phyloP scores from a whole-genome alignment of 1,140 invertebrate species.

The Daktulosphaira vitifoliae region DNA sequence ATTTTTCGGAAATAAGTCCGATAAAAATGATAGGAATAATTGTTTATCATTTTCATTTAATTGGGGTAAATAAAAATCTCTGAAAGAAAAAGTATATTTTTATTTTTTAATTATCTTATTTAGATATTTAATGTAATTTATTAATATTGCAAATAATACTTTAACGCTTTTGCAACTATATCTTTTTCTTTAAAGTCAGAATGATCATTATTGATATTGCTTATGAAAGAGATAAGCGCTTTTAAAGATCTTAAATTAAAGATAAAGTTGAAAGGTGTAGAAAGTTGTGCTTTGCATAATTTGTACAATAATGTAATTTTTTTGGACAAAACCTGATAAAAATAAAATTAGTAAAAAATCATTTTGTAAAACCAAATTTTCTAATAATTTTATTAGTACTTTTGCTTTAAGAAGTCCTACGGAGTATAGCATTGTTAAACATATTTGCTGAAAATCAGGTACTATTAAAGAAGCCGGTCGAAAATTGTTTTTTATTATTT shows the following conservation, averaged over 20 bases:
- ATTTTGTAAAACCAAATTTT: background rate
- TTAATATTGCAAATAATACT: conserved; percentile 52
- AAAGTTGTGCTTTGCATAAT: conserved; percentile 72
- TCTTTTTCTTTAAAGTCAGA: conserved; percentile 66
- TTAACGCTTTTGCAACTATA: conserved; percentile 75
- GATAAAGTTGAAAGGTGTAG: conserved; percentile 86
- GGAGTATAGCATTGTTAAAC: conserved; percentile 81
- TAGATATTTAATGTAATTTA: too few relatives aligned
- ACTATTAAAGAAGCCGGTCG: conserved; percentile 81
- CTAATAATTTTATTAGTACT: background rate
- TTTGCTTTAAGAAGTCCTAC: conserved; percentile 52
- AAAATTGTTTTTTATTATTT: conserved; percentile 70
- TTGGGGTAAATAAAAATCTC: conserved; percentile 56
- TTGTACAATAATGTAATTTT: conserved; percentile 88
- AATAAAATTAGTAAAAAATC: background rate
- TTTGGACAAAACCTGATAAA: conserved; percentile 60
- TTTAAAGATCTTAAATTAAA: conserved; percentile 81
- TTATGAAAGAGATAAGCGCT: conserved; percentile 79
- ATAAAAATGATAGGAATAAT: conserved; percentile 73
- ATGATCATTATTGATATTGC: conserved; percentile 67
- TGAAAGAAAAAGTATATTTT: background rate
- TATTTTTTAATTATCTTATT: too few relatives aligned
- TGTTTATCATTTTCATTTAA: conserved; percentile 85
- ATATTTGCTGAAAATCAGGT: conserved; percentile 82
- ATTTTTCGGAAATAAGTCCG: conserved; percentile 78